Evolutionary conservation across 1,140 invertebrate genomes (phyloP).

Genomic region (Leptinotarsa lineolata): DNA sequence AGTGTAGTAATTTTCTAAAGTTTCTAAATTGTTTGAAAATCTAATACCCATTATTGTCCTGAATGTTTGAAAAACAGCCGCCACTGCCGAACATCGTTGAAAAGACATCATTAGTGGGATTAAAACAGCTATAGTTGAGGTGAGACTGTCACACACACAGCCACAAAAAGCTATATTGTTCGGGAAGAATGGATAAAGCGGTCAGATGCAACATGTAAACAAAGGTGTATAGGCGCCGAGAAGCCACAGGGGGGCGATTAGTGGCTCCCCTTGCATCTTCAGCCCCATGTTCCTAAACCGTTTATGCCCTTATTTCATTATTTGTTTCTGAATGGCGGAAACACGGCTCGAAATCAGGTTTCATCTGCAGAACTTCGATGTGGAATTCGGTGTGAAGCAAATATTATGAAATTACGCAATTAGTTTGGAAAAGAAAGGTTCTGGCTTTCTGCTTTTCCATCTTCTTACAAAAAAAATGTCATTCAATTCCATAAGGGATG

Average conservation of each 20-base stretch:
- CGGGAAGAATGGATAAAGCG: constrained; percentile 32
- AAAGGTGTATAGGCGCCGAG: constrained; percentile 37
- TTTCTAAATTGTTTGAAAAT: no score
- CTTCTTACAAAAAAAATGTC: no score
- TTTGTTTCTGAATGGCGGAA: constrained; percentile 9
- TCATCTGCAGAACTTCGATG: neutral
- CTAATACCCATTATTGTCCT: neutral
- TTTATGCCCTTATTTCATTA: constrained; percentile 28
- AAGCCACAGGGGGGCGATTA: constrained; percentile 35
- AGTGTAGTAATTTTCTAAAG: no score
- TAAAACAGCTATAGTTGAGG: constrained; percentile 37
- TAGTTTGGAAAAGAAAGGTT: neutral
- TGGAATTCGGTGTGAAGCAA: neutral
- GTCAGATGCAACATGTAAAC: constrained; percentile 39
- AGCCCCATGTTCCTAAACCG: constrained; percentile 19
- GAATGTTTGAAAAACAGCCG: neutral
- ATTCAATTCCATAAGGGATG: no score
- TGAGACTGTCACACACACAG: constrained; percentile 37
- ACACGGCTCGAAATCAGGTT: neutral
- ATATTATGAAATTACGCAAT: neutral
- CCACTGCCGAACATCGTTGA: constrained; percentile 13
- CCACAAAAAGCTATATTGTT: constrained; percentile 38
- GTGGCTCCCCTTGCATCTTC: constrained; percentile 27
- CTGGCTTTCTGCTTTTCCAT: no score
- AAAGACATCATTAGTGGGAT: constrained; percentile 43